Evolutionary conservation across 2,113 vertebrate species (phyloP).

Genomic region (Corythaixoides concolor): DNA sequence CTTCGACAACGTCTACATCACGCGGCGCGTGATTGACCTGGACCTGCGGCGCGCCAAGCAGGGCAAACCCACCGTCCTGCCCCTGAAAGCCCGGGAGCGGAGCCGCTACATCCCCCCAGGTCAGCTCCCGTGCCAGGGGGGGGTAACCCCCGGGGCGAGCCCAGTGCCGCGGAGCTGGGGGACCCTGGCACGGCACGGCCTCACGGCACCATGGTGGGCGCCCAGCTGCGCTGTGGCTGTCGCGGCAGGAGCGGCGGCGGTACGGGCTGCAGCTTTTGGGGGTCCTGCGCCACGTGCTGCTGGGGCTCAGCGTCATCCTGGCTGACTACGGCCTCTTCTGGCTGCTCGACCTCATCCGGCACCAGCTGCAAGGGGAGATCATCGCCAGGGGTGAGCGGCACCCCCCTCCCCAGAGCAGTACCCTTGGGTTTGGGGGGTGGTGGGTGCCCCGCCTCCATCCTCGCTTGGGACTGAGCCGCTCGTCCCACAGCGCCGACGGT

Average conservation of each 20-base stretch:
- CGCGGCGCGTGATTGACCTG: conserved; percentile 72
- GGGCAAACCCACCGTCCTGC: conserved; percentile 77
- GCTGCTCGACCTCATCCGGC: conserved; percentile 83
- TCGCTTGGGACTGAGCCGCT: neutral
- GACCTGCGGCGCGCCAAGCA: conserved; percentile 62
- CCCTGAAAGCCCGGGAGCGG: conserved; percentile 76
- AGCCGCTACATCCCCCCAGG: conserved; percentile 79
- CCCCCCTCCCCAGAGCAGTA: rapidly evolving
- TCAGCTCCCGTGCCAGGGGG: neutral
- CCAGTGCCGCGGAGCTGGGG: rapidly evolving
- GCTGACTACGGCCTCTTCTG: conserved; percentile 89
- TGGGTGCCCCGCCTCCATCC: neutral
- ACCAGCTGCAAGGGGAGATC: conserved; percentile 79
- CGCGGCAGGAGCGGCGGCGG: conserved; percentile 42
- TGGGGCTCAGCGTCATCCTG: conserved; percentile 74
- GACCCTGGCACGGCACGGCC: rapidly evolving
- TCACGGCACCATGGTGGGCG: rapidly evolving
- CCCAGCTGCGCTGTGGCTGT: conserved; percentile 71
- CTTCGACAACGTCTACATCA: conserved; percentile 90
- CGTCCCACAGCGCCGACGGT: conserved; percentile 70
- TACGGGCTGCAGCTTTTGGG: conserved; percentile 45
- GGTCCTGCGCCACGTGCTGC: conserved; percentile 70
- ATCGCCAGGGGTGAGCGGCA: conserved; percentile 72
- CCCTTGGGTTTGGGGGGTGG: neutral
- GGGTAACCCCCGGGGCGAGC: no score